Evolutionary conservation across 2,888 invertebrate species (phyloP).

Genomic region (Limnephilus marmoratus): DNA sequence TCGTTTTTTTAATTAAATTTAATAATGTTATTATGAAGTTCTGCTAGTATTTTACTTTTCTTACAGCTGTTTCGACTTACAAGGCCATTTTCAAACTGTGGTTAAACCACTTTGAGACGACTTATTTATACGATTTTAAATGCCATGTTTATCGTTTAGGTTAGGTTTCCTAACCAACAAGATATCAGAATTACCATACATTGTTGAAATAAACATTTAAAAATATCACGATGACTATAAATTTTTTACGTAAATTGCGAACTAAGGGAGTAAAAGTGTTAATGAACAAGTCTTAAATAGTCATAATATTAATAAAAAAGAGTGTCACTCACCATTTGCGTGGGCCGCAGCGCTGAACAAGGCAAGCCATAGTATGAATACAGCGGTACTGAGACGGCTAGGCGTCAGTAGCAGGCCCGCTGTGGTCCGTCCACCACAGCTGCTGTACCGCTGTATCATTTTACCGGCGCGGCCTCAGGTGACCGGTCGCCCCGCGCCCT

Average conservation of each 20-base stretch:
- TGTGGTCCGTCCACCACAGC: constrained; percentile 65
- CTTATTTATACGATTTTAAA: not conserved
- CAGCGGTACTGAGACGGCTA: constrained; percentile 64
- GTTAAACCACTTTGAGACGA: too few species aligned
- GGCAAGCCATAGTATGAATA: constrained; percentile 64
- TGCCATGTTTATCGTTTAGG: not conserved
- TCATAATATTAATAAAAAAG: constrained; percentile 32
- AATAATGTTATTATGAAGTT: too few species aligned
- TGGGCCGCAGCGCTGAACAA: constrained; percentile 60
- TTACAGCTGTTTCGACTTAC: too few species aligned
- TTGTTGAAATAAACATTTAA: not conserved
- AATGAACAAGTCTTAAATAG: not conserved
- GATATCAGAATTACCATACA: not conserved
- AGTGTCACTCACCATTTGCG: constrained; percentile 63
- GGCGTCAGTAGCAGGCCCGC: constrained; percentile 58
- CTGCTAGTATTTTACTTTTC: too few species aligned
- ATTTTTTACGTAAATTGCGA: not conserved
- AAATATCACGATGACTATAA: not conserved
- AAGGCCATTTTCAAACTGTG: too few species aligned
- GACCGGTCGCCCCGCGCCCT: constrained; percentile 62
- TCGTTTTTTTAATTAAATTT: not conserved
- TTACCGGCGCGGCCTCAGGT: constrained; percentile 64
- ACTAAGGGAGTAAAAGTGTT: not conserved
- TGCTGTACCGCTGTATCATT: constrained; percentile 66
- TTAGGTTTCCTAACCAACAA: not conserved